phyloP scores from a whole-genome alignment of 2,113 vertebrate genomes.

The Brienomyrus brachyistius region DNA sequence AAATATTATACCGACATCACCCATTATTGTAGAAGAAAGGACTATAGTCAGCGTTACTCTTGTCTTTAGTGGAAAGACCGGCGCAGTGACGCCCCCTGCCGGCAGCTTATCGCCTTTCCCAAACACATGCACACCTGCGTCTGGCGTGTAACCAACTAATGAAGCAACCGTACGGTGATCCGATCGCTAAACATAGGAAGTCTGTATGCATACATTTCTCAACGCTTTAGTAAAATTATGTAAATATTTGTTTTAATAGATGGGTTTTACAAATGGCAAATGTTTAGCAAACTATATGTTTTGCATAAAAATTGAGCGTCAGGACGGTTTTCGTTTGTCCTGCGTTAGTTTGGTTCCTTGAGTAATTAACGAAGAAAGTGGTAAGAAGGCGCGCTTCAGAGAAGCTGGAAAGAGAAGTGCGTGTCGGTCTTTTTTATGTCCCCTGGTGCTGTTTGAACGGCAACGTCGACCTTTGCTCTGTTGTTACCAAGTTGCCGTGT shows the following conservation, averaged over 20 bases:
- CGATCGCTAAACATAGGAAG: neutral
- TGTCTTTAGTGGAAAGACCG: neutral
- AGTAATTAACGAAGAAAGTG: neutral
- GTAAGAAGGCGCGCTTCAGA: neutral
- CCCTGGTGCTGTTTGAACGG: neutral
- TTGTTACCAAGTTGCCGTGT: neutral
- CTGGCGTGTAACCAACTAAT: neutral
- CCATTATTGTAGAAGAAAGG: neutral
- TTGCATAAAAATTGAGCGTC: neutral
- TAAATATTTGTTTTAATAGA: neutral
- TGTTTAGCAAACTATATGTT: neutral
- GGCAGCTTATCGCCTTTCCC: neutral
- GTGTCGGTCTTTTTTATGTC: neutral
- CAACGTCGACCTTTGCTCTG: neutral
- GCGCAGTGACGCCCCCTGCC: neutral
- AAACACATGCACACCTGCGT: neutral
- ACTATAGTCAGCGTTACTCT: neutral
- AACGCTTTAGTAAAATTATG: neutral
- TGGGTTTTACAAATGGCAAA: neutral
- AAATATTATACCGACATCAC: neutral
- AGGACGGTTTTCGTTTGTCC: neutral
- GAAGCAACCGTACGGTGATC: neutral
- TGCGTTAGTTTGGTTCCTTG: neutral
- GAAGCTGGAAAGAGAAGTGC: neutral
- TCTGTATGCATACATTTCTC: too few species aligned